Conservation (phyloP, 1,140 invertebrate genomes). For the Asbolus verrucosus region DNA sequence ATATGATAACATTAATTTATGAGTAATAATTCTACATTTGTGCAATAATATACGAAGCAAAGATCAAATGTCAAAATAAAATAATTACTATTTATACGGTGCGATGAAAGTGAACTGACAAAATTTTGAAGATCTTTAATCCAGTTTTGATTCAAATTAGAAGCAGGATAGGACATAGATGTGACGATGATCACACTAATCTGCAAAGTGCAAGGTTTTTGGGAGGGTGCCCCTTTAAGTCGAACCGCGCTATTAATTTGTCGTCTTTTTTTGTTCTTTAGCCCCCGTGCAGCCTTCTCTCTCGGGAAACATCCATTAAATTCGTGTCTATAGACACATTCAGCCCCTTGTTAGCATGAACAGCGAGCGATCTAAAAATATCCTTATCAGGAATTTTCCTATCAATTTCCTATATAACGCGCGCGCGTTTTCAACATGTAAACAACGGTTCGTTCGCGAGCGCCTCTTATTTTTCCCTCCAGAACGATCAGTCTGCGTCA, state of each 20-base stretch:
- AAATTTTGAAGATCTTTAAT: too few species aligned
- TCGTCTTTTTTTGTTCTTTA: constrained; percentile 5
- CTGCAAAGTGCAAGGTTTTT: too few species aligned
- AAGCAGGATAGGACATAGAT: too few species aligned
- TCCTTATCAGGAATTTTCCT: constrained; percentile 37
- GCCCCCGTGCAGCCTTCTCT: not conserved
- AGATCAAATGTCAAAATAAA: too few species aligned
- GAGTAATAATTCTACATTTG: too few species aligned
- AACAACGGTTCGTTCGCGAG: constrained; percentile 28
- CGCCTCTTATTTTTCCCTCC: constrained; percentile 26
- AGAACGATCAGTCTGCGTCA: constrained; percentile 35
- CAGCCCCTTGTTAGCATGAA: constrained; percentile 36
- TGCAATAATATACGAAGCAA: too few species aligned
- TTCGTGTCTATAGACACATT: constrained; percentile 30
- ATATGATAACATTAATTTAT: too few species aligned
- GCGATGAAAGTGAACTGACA: too few species aligned
- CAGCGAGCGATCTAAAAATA: constrained; percentile 33
- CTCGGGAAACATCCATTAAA: constrained; percentile 36
- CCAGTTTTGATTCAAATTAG: too few species aligned
- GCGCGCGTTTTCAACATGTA: constrained; percentile 33
- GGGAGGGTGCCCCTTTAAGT: constrained; percentile 5
- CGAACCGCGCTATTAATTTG: not conserved
- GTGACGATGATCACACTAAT: too few species aligned
- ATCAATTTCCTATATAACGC: constrained; percentile 32
- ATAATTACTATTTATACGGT: too few species aligned